These are phyloP conservation scores for Drosophila melanosoma DNA, from an alignment of 2,888 invertebrate species.

Conservation along the genomic window DNA sequence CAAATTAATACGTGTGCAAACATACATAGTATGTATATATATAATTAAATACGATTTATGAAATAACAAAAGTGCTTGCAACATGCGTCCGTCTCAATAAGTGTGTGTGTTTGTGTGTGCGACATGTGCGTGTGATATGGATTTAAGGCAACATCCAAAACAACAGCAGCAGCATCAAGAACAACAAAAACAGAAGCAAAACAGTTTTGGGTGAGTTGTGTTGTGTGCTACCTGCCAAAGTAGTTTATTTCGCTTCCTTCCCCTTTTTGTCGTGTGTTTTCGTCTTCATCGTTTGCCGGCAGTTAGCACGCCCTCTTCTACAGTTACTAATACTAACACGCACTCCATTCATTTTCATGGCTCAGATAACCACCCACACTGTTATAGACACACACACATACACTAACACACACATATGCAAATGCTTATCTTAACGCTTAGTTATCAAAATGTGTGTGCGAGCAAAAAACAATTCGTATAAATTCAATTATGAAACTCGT, in stretches of 20 bases:
- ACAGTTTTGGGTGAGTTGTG: constrained; percentile 69
- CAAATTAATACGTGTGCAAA: constrained; percentile 22
- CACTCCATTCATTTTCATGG: constrained; percentile 50
- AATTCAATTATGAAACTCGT: constrained; percentile 58
- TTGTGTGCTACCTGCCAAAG: constrained; percentile 61
- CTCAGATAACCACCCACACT: constrained; percentile 48
- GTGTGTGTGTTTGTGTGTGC: constrained; percentile 46
- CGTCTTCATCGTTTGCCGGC: constrained; percentile 47
- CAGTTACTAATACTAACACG: constrained; percentile 35
- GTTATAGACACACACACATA: not conserved
- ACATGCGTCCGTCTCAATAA: constrained; percentile 35
- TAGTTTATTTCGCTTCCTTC: constrained; percentile 24
- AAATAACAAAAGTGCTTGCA: constrained; percentile 61
- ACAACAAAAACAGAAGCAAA: constrained; percentile 46
- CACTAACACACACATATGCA: constrained; percentile 18
- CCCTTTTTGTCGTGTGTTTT: constrained; percentile 28
- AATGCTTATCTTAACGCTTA: constrained; percentile 55
- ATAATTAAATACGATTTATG: constrained; percentile 69
- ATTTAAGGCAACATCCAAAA: constrained; percentile 50
- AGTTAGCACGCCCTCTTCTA: constrained; percentile 50
- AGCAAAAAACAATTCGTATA: constrained; percentile 51
- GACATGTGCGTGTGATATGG: constrained; percentile 74
- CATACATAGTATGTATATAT: constrained; percentile 20
- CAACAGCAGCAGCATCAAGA: constrained; percentile 47
- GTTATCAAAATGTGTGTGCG: constrained; percentile 53